These are phyloP conservation scores for Equus quagga DNA, from an alignment of 2,113 vertebrate species.

Conservation along the genomic window DNA sequence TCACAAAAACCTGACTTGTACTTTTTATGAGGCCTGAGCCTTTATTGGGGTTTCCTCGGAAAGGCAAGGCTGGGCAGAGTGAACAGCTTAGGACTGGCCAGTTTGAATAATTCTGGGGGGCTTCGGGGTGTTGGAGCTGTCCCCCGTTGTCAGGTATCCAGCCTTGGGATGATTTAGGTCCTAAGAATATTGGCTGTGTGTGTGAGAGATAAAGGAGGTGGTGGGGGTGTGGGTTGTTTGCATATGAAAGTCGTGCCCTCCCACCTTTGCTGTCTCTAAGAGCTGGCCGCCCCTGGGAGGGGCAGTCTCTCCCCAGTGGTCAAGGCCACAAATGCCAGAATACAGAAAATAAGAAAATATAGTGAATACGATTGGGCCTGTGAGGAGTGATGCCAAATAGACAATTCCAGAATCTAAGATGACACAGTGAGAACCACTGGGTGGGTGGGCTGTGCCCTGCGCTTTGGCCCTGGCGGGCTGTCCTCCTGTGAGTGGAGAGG, in stretches of 20 bases:
- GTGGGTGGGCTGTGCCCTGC: rapidly evolving
- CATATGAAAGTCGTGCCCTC: not conserved
- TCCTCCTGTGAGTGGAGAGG: no score
- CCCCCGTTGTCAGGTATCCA: not conserved
- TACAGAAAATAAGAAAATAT: not conserved
- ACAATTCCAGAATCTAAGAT: not conserved
- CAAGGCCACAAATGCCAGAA: not conserved
- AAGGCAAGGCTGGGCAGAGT: not conserved
- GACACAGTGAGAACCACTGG: not conserved
- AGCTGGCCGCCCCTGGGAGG: no score
- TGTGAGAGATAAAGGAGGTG: not conserved
- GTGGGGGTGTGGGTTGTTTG: not conserved
- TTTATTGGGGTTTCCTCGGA: no score
- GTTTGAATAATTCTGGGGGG: not conserved
- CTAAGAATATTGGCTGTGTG: no score
- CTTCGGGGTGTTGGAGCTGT: not conserved
- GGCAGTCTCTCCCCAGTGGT: not conserved
- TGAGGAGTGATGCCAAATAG: not conserved
- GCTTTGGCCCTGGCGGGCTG: no score
- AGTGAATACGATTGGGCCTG: not conserved
- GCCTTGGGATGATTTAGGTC: not conserved
- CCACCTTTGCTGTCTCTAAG: not conserved
- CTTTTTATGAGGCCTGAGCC: not conserved
- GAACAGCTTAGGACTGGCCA: rapidly evolving
- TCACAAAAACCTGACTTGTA: not conserved